Evolutionary conservation across 64 coral and sea anemone species (phyloP), one percentile per base, ranked within the genome.

Genomic region (Pocillopora damicornis): DNA sequence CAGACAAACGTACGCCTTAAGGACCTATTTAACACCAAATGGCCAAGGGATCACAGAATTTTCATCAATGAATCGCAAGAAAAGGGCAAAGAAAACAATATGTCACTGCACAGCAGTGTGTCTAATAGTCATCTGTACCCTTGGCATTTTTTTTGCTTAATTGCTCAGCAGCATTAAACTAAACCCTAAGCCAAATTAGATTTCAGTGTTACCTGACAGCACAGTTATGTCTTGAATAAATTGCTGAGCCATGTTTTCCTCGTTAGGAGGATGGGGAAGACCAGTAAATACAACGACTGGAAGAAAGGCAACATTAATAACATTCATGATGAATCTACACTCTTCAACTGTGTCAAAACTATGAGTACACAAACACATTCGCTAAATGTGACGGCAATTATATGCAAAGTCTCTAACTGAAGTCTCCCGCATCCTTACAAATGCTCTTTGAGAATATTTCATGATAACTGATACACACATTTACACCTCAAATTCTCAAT

Each of bases 201-300:
- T 18, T 34, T 30, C 30, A 30, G 30, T 82, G 23, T 34, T 88
- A 94, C 92, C 96, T 90, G 96, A 98, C 13, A 98, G 66, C 20
- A 98, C 79, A 13, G 86, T 64, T n/a, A 94, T 86, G 35, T 98
- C 89, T 72, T 92, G 92, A 45, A 98, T 79, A 89, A 94, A 98
- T 63, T 89, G 87, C 61, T 89, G 74, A 13, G 90, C 68, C 83
- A 94, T 88, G 82, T 81, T 95, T 72, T 92, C 96, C 59, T 92
- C 89, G 22, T 73, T 63, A 13, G 96, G 92, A 11, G 93, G 93
- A 75, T 90, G 93, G 4, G 96, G 96, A 15, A 98, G 93, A 11
- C 96, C 93, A 16, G 96, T 98, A 74, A 98, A 95, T 59, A 98
- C 88, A 15, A 98, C 93, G 63, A 77, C 96, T 98, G 62, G 30